Evolutionary conservation across 2,888 invertebrate genomes (phyloP).

Genomic region (Leistus spinibarbis): DNA sequence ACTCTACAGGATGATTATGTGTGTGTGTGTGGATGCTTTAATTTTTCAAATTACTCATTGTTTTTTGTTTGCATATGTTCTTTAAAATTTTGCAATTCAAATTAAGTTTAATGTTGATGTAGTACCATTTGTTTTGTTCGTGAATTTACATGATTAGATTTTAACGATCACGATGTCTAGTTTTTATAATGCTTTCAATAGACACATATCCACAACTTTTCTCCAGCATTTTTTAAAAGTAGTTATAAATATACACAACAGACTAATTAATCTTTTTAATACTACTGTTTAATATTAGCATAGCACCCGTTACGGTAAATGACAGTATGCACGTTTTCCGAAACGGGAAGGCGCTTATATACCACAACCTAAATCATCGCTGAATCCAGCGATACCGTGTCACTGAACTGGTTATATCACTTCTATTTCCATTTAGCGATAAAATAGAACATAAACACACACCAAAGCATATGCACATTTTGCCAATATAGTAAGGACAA

Average conservation of each 20-base stretch:
- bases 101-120: neutral
- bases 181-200: neutral
- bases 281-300: neutral
- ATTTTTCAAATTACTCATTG: conserved; percentile 14
- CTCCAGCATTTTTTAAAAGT: no score
- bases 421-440: neutral
- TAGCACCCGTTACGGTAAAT: neutral
- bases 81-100: conserved; percentile 17
- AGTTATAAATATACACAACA: no score
- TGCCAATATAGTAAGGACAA: neutral
- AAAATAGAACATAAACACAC: neutral
- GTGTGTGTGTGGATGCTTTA: neutral
- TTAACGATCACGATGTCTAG: neutral
- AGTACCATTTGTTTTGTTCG: neutral
- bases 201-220: no score
- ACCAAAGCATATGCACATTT: conserved; percentile 3
- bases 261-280: neutral
- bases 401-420: conserved; percentile 11
- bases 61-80: neutral
- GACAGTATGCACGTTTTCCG: neutral
- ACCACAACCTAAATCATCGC: conserved; percentile 1
- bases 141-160: neutral
- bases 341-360: neutral
- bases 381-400: neutral
- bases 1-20: neutral